Base-by-base conservation (phyloP, 2,113 vertebrate species). In the Oophaga pumilio region DNA sequence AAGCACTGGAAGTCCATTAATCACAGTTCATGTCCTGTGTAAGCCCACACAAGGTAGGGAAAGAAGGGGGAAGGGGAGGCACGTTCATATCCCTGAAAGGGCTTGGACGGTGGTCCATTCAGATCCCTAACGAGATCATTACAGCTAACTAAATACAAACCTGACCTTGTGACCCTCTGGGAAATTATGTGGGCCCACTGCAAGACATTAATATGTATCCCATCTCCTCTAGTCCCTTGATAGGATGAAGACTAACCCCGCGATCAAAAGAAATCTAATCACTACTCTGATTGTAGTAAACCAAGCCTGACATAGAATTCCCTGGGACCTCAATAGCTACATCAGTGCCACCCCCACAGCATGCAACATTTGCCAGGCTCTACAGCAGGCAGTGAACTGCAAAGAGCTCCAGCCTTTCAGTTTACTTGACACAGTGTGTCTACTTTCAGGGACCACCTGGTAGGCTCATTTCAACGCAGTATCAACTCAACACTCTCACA, bases 61-160 rank as follows among this genome's bases (percentile, higher is more conserved):
- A 91, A 90, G 93, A 89, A 91, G 92, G 94, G 93, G 91, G 93
- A 93, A 94, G 94, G 94, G 94, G 91, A 95, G 93, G 93, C 95
- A 96, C 88, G 93, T 95, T 96, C 96, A 92, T 92, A 93, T 86
- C 90, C 90, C 93, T 95, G 94, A 96, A 96, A 96, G 94, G 93
- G 95, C 96, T 95, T 96, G 94, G 95, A 95, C 93, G 91, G 93
- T 91, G 93, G 94, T 94, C 96, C 94, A 94, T 96, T 96, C 95
- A 96, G 94, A 96, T 94, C 93, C 95, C 93, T 95, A 96, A 95
- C 91, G 90, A 96, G 95, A 96, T 96, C 96, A 96, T 96, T 97
- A 96, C 95, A 90, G 91, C 93, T 95, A 96, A 96, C 96, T 96
- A 97, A 97, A 96, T 97, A 97, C 95, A 95, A 96, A 95, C 94